These are phyloP conservation scores for Leptothorax acervorum DNA, from an alignment of 2,888 invertebrate genomes.

Conservation along the genomic window DNA sequence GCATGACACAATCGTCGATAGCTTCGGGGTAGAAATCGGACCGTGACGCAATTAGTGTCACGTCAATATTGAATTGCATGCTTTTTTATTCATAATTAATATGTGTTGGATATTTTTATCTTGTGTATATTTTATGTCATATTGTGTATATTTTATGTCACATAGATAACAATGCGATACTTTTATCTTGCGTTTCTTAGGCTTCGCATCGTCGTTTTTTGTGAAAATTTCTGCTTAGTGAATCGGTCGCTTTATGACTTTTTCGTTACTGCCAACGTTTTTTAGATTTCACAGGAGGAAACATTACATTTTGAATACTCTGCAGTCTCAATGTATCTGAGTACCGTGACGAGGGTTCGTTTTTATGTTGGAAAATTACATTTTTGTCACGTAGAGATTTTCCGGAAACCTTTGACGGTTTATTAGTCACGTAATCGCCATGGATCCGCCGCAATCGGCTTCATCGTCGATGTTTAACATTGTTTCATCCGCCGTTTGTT, in stretches of 20 bases:
- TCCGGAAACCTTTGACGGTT: background rate
- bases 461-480: background rate
- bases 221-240: background rate
- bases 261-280: background rate
- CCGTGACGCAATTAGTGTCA: constrained; percentile 32
- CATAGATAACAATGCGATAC: background rate
- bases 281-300: background rate
- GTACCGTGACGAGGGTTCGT: background rate
- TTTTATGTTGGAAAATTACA: background rate
- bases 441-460: background rate
- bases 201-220: background rate
- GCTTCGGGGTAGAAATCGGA: constrained; percentile 45
- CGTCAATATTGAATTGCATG: background rate
- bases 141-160: too few species aligned
- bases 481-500: background rate
- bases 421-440: background rate
- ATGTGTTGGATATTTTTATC: background rate
- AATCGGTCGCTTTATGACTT: background rate
- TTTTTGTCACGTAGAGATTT: background rate
- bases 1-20: constrained; percentile 30
- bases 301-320: background rate
- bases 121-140: too few species aligned
- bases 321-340: background rate
- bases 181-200: background rate
- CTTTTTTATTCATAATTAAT: background rate